Percentiles rank a stretch among this genome's conserved stretches.
phyloP scores from a whole-genome alignment of 2,113 vertebrate species.

The human region DNA sequence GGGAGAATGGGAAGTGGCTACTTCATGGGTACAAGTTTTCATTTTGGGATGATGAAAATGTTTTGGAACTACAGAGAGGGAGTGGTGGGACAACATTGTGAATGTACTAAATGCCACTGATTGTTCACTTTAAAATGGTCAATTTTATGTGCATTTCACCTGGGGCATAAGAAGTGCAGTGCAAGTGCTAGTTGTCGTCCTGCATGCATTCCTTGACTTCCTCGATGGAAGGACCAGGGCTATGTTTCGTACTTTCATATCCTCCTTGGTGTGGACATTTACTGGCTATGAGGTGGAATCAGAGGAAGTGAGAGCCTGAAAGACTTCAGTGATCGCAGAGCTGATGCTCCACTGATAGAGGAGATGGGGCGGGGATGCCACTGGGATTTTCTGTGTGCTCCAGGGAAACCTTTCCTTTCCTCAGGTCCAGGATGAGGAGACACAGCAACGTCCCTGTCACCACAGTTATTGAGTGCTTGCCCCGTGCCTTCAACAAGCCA shows the following conservation, averaged over 20 bases:
- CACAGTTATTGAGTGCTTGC: neutral
- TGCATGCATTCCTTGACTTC: neutral
- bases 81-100: neutral
- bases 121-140: no score
- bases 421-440: neutral
- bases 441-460: neutral
- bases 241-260: neutral
- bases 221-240: fast-evolving
- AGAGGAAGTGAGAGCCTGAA: neutral
- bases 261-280: neutral
- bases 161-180: no score
- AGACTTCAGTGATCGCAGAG: neutral
- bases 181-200: neutral
- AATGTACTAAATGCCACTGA: neutral
- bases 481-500: neutral
- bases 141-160: no score
- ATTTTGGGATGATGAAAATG: neutral
- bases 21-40: neutral
- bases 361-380: neutral
- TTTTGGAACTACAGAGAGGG: neutral
- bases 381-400: neutral
- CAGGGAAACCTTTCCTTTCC: neutral
- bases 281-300: neutral
- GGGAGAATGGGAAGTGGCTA: neutral
- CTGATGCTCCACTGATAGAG: neutral